phyloP scores from a whole-genome alignment of 2,113 vertebrate species.

The Onychostruthus taczanowskii region DNA sequence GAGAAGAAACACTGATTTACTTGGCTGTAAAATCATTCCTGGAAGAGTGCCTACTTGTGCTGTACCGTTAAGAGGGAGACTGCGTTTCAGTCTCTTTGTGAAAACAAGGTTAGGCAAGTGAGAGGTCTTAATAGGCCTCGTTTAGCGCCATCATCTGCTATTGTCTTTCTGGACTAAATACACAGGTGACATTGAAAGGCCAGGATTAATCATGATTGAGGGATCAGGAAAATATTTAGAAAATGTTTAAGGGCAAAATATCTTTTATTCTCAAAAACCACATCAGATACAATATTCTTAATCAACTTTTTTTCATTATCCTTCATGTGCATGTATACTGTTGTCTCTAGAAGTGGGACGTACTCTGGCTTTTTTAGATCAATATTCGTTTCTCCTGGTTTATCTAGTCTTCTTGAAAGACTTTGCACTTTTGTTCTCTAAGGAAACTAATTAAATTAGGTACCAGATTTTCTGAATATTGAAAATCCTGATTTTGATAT shows the following conservation, averaged over 20 bases:
- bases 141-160: neutral
- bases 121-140: neutral
- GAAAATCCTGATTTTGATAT: neutral
- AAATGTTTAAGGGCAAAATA: neutral
- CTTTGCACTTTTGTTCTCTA: neutral
- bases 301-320: neutral
- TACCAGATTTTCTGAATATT: neutral
- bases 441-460: neutral
- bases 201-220: neutral
- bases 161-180: neutral
- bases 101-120: neutral
- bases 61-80: neutral
- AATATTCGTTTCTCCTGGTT: neutral
- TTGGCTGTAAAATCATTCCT: constrained; percentile 39
- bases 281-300: neutral
- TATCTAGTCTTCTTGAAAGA: neutral
- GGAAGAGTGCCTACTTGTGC: constrained; percentile 5
- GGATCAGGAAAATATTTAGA: neutral
- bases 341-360: neutral
- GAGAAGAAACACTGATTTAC: constrained; percentile 20
- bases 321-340: neutral
- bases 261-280: neutral
- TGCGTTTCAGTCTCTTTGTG: neutral
- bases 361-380: neutral
- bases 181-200: neutral